phyloP scores from a whole-genome alignment of 1,140 invertebrate genomes.

The Drosophila kepulauana region DNA sequence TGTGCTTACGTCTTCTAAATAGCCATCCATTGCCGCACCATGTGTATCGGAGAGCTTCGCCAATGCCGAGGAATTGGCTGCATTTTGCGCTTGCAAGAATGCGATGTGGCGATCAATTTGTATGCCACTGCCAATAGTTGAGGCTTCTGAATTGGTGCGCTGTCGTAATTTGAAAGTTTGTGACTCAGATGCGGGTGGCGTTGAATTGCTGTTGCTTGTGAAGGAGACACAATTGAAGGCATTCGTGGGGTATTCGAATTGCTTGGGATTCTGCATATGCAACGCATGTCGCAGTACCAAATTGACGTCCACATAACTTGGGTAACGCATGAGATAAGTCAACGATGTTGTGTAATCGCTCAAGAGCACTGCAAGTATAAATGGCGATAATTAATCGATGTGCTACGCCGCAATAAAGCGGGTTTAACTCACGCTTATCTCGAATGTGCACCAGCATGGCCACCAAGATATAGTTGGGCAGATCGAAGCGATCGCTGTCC shows the following conservation, averaged over 20 bases:
- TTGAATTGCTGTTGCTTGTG: conserved; percentile 11
- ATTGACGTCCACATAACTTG: conserved; percentile 87
- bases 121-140: conserved; percentile 24
- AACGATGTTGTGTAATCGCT: conserved; percentile 89
- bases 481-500: conserved; percentile 89
- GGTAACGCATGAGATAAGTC: conserved; percentile 89
- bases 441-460: conserved; percentile 91
- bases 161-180: conserved; percentile 11
- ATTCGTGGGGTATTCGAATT: conserved; percentile 78
- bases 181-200: conserved; percentile 1
- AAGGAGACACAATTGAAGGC: conserved; percentile 75
- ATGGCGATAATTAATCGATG: neutral
- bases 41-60: conserved; percentile 59
- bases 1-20: conserved; percentile 68
- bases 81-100: conserved; percentile 70
- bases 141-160: conserved; percentile 57
- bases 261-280: conserved; percentile 87
- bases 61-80: conserved; percentile 59
- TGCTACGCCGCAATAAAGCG: neutral
- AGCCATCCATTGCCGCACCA: conserved; percentile 74
- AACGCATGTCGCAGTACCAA: conserved; percentile 88
- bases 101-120: conserved; percentile 71
- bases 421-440: conserved; percentile 87
- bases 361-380: conserved; percentile 86
- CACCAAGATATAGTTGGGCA: conserved; percentile 91